A percentile compares a stretch with the other conserved stretches of the same genome.
phyloP scores from a whole-genome alignment of 2,113 vertebrate genomes.

The Tapirus terrestris region DNA sequence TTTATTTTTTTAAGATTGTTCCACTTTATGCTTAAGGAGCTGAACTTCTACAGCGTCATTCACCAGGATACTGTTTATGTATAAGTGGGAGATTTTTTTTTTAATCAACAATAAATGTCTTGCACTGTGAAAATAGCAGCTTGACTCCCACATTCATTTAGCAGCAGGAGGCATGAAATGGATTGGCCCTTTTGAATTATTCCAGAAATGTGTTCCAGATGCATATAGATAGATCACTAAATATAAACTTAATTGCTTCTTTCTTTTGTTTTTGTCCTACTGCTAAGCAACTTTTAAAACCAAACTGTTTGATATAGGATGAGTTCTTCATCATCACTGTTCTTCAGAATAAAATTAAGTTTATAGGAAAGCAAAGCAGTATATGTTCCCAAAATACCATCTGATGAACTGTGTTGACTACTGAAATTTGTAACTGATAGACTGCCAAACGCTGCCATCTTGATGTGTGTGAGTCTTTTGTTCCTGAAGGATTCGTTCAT shows the following conservation, averaged over 20 bases:
- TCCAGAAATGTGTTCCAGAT: constrained; percentile 84
- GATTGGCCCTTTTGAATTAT: constrained; percentile 83
- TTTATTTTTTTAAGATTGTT: constrained; percentile 50
- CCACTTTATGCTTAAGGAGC: constrained; percentile 60
- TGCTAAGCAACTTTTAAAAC: constrained; percentile 80
- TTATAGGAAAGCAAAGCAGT: constrained; percentile 47
- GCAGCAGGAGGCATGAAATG: constrained; percentile 83
- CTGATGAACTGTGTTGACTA: neutral
- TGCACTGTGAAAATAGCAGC: constrained; percentile 85
- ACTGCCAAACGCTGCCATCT: neutral
- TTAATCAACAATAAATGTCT: constrained; percentile 84
- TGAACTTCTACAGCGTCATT: constrained; percentile 75
- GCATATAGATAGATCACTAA: constrained; percentile 83
- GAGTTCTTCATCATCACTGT: constrained; percentile 70
- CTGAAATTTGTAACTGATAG: neutral
- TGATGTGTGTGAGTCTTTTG: neutral
- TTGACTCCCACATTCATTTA: constrained; percentile 85
- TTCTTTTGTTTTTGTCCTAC: constrained; percentile 77
- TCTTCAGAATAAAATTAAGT: constrained; percentile 69
- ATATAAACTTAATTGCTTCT: constrained; percentile 83
- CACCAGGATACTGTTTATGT: constrained; percentile 80
- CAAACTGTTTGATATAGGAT: constrained; percentile 68
- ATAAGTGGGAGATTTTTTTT: constrained; percentile 80
- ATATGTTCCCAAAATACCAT: neutral
- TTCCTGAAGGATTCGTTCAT: neutral